Conservation (phyloP, 2,888 invertebrate species). For the Mechanitis mazaeus region DNA sequence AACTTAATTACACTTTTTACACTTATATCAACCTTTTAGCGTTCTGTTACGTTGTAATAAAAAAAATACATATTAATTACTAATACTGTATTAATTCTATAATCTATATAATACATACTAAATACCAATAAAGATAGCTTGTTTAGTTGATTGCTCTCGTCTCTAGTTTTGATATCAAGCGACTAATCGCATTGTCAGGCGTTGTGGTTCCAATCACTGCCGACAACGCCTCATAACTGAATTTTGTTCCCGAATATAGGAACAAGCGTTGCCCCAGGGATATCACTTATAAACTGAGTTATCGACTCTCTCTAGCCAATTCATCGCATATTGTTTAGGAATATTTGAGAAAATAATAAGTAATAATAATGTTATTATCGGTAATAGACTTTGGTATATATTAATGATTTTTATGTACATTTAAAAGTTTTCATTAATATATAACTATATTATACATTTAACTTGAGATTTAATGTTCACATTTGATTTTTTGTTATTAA, state of each 20-base stretch:
- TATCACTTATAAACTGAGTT: slow-evolving; percentile 24
- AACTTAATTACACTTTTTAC: too few relatives aligned
- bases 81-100: not conserved
- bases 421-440: too few relatives aligned
- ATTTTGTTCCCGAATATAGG: slow-evolving; percentile 51
- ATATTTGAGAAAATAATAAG: too few relatives aligned
- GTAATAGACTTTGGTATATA: too few relatives aligned
- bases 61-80: too few relatives aligned
- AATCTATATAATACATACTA: not conserved
- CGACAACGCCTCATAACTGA: slow-evolving; percentile 60
- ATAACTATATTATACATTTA: too few relatives aligned
- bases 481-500: too few relatives aligned
- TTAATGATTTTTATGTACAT: too few relatives aligned
- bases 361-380: too few relatives aligned
- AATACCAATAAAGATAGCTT: slow-evolving; percentile 8
- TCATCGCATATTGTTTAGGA: not conserved
- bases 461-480: too few relatives aligned
- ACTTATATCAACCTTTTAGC: too few relatives aligned
- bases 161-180: slow-evolving; percentile 38
- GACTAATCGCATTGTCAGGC: slow-evolving; percentile 60
- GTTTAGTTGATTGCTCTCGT: slow-evolving; percentile 26
- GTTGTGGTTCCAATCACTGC: slow-evolving; percentile 62
- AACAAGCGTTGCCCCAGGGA: slow-evolving; percentile 23
- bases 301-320: slow-evolving; percentile 10
- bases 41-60: too few relatives aligned